Percentiles rank a stretch among this genome's conserved stretches.
Conservation (phyloP, 2,113 vertebrate genomes). For the Bubo scandiacus region DNA sequence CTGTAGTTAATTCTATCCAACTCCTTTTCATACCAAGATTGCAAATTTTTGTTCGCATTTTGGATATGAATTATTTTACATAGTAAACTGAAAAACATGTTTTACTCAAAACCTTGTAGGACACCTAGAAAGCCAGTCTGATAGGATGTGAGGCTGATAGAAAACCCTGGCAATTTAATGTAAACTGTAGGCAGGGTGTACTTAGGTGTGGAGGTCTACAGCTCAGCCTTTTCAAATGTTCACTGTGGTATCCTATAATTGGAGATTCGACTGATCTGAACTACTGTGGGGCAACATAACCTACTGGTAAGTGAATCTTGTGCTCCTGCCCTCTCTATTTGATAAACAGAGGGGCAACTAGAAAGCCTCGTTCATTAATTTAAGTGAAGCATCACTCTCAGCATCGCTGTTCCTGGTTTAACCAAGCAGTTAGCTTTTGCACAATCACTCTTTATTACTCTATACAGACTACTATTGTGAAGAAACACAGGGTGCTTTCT, state of each 20-base stretch:
- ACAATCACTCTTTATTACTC: not conserved
- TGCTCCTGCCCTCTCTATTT: not conserved
- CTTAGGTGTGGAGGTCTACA: not conserved
- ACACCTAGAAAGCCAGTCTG: not conserved
- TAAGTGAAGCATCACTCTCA: not conserved
- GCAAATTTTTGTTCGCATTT: not conserved
- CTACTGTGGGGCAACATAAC: not conserved
- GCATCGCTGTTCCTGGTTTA: not conserved
- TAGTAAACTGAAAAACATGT: not conserved
- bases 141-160: not conserved
- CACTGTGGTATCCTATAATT: not conserved
- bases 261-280: not conserved
- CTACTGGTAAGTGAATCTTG: not conserved
- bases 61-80: not conserved
- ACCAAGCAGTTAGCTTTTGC: not conserved
- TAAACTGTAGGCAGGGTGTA: not conserved
- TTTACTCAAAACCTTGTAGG: not conserved
- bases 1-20: not conserved
- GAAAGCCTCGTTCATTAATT: not conserved
- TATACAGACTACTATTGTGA: not conserved
- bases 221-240: not conserved
- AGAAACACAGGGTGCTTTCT: not conserved
- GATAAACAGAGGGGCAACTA: not conserved
- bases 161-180: not conserved
- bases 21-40: not conserved